Conservation (phyloP, 2,113 vertebrate genomes). For the Seriola aureovittata region DNA sequence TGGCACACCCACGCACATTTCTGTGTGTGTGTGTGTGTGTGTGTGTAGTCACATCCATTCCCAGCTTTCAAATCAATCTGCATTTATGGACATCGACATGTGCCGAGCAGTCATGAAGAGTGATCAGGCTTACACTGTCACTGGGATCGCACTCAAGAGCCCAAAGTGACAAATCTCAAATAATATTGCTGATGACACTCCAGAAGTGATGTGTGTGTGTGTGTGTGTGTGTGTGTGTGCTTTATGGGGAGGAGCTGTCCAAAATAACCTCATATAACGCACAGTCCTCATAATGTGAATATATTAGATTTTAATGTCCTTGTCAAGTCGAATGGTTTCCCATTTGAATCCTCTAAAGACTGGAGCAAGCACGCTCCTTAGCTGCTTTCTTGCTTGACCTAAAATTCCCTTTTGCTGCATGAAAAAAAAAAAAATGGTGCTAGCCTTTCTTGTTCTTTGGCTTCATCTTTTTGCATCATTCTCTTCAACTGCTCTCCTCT, state of each 20-base stretch:
- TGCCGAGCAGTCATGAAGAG: constrained; percentile 46
- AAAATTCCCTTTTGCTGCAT: constrained; percentile 48
- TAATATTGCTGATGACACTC: constrained; percentile 62
- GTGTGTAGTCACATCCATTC: constrained; percentile 13
- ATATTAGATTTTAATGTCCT: constrained; percentile 76
- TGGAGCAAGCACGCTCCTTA: constrained; percentile 28
- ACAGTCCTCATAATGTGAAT: constrained; percentile 57
- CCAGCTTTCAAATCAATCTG: constrained; percentile 45
- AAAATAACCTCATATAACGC: constrained; percentile 50
- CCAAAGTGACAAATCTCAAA: constrained; percentile 59
- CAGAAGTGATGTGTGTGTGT: neutral
- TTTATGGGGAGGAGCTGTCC: constrained; percentile 28
- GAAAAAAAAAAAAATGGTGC: neutral
- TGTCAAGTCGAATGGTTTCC: constrained; percentile 71
- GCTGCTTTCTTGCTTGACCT: constrained; percentile 61
- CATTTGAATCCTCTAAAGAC: constrained; percentile 61
- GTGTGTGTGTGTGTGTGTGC: constrained; percentile 17
- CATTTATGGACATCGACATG: constrained; percentile 60
- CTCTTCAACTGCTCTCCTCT: constrained; percentile 14
- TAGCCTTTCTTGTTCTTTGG: constrained; percentile 27
- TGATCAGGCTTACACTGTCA: constrained; percentile 54
- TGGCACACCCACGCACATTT: constrained; percentile 2
- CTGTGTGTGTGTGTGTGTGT: neutral
- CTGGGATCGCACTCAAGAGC: constrained; percentile 41
- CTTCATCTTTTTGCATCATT: constrained; percentile 54